Evolutionary conservation across 1,140 invertebrate species (phyloP), one percentile per base, ranked within the genome.

Genomic region (Carposina sasakii): DNA sequence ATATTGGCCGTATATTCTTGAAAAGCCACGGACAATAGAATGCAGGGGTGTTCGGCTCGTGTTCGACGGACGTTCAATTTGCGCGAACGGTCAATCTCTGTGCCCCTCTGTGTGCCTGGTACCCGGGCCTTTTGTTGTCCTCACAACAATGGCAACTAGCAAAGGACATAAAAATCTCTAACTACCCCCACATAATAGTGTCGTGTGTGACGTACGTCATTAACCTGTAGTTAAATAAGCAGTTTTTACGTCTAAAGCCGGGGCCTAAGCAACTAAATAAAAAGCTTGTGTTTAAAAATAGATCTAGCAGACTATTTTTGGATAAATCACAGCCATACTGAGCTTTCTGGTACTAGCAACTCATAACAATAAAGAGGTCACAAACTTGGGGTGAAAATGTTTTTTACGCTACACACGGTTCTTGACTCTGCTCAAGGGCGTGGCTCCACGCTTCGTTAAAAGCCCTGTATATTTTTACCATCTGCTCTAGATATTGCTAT

Each of bases 71-170:
- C 54, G 52, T 79, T 76, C 76, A 79, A 79, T 79, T 79, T 74
- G 64, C 63, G 57, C 74, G 64, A 77, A 68, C 70, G 70, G 73
- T 76, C 76, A 77, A 76, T 71, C 72, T 71, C 72, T 71, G 50
- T 63, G 65, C 61, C 52, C 49, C 51, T 53, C 52, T 74, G 65
- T 41, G 43, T 41, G 64, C 76, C 67, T 70, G 63, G 72, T 73
- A 47, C 67, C 58, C 50, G 44, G 15, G 26, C 39, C 63, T 56
- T 53, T 67, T 67, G 64, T 67, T 45, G 44, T 23, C 36, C 9
- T 36, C 6, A 39, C 42, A 34, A 61, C 61, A 67, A 67, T 61
- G 50, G 51, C 40, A 46, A 37, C 54, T n/a, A 54, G 48, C 48
- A 31, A 44, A 30, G 48, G 51, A 61, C 61, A 58, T 54, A 60